Percentiles rank a stretch among this genome's conserved stretches.
Conservation (phyloP, 2,888 invertebrate species). For the Synergus laeviventris region DNA sequence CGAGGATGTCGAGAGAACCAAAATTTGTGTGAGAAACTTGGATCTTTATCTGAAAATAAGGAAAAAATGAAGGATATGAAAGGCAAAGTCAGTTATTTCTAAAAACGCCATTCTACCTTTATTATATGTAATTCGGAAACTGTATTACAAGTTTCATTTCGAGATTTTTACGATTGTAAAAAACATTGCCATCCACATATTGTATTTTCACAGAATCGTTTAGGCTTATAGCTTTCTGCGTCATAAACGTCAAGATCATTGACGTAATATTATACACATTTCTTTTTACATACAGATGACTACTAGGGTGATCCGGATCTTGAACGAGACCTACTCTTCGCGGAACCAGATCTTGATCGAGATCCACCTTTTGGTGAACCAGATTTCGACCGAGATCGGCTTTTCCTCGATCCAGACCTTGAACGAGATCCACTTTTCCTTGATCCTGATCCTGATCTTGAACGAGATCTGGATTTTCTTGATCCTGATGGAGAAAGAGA, state of each 20-base stretch:
- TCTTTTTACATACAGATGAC: too few species aligned
- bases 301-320: too few species aligned
- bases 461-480: slow-evolving; percentile 74
- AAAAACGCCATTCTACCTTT: not conserved
- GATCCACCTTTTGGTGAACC: slow-evolving; percentile 63
- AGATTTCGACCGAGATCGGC: slow-evolving; percentile 74
- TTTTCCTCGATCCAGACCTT: slow-evolving; percentile 55
- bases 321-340: slow-evolving; percentile 62
- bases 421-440: slow-evolving; percentile 64
- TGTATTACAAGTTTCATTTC: not conserved
- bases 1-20: not conserved
- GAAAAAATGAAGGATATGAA: not conserved
- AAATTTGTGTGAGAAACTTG: too few species aligned
- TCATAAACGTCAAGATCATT: not conserved
- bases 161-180: not conserved
- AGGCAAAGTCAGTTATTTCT: not conserved
- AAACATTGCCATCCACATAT: not conserved
- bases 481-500: slow-evolving; percentile 67
- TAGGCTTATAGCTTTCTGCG: not conserved
- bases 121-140: not conserved
- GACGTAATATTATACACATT: slow-evolving; percentile 13
- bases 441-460: slow-evolving; percentile 72
- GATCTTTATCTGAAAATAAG: too few species aligned
- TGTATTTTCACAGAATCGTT: not conserved
- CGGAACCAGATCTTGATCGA: slow-evolving; percentile 68